Conservation (phyloP, 2,888 invertebrate species). For the Temnothorax unifasciatus region DNA sequence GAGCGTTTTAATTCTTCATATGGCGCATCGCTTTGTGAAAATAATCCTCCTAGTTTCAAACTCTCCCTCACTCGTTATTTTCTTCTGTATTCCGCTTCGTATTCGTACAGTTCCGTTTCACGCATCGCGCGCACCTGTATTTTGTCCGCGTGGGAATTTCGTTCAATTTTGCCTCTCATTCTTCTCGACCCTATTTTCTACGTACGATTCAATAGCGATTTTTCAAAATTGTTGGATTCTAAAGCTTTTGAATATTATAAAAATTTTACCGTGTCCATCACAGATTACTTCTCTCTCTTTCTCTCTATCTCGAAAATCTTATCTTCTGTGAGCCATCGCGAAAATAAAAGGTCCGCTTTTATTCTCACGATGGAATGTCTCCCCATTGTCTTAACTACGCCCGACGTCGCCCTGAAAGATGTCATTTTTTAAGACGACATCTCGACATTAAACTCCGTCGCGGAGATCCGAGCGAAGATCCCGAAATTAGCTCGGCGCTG, state of each 20-base stretch:
- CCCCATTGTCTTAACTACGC: not conserved
- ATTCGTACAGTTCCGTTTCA: slow-evolving; percentile 5
- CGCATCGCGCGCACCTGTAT: not conserved
- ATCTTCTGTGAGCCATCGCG: not conserved
- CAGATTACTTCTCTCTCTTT: not conserved
- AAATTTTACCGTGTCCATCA: not conserved
- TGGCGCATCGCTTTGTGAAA: not conserved
- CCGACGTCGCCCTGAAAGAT: not conserved
- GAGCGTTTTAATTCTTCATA: slow-evolving; percentile 4
- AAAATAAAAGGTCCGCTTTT: not conserved
- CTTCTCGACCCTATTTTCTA: not conserved
- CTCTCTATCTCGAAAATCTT: not conserved
- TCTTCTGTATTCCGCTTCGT: not conserved
- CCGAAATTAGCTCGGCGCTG: slow-evolving; percentile 35
- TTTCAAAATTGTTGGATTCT: slow-evolving; percentile 19
- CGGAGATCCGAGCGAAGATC: slow-evolving; percentile 1
- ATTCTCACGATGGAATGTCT: not conserved
- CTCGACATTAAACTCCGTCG: not conserved
- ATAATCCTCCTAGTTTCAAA: not conserved
- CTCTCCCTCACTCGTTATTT: not conserved
- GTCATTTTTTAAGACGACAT: slow-evolving; percentile 15
- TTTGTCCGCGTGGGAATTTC: slow-evolving; percentile 10
- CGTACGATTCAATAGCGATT: not conserved
- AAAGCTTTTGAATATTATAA: slow-evolving; percentile 21
- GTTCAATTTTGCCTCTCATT: slow-evolving; percentile 5